phyloP scores from a whole-genome alignment of 1,140 invertebrate species.

The Temnothorax nylanderi region DNA sequence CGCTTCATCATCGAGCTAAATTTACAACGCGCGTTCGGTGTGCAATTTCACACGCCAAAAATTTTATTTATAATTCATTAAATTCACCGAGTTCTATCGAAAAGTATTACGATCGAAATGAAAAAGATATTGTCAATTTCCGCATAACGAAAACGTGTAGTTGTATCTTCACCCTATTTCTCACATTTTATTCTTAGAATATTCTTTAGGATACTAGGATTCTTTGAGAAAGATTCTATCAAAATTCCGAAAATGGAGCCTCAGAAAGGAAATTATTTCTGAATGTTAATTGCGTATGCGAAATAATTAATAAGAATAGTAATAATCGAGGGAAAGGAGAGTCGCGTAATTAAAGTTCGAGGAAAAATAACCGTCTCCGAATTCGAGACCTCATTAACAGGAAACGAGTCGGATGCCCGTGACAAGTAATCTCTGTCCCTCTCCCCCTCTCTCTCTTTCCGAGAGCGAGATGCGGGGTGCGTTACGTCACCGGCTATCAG shows the following conservation, averaged over 20 bases:
- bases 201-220: neutral
- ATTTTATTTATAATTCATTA: conserved; percentile 20
- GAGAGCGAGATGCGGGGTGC: conserved; percentile 9
- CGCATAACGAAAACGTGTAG: neutral
- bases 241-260: neutral
- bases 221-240: neutral
- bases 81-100: neutral
- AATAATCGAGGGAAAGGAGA: neutral
- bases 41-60: neutral
- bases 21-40: neutral
- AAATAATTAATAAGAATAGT: conserved; percentile 19
- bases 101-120: neutral
- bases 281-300: neutral
- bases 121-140: neutral
- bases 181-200: neutral
- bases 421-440: conserved; percentile 28
- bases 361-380: neutral
- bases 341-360: neutral
- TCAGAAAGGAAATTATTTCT: neutral
- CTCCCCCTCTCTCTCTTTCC: conserved; percentile 2
- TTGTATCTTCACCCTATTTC: neutral
- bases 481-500: conserved; percentile 43
- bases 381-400: conserved; percentile 28
- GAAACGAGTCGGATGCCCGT: conserved; percentile 19
- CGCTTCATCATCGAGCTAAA: neutral